Evolutionary conservation across 2,888 invertebrate genomes (phyloP).

Genomic region (Phragmatobia fuliginosa): DNA sequence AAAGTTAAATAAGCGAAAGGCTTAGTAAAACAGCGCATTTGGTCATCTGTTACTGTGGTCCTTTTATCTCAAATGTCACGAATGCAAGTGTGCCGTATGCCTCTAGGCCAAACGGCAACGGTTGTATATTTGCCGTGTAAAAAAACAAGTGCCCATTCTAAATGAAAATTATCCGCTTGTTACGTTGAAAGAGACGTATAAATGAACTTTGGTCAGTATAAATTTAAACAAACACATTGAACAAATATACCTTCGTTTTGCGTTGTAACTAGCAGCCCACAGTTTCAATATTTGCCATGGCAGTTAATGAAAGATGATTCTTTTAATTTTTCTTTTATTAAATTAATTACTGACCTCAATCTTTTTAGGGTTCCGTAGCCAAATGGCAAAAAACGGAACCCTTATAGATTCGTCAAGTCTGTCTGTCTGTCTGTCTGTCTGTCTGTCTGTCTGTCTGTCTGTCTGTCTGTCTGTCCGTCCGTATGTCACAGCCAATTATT

Average conservation of each 20-base stretch:
- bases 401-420: too few species aligned
- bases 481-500: too few species aligned
- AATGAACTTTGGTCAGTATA: not conserved
- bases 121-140: constrained; percentile 9
- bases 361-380: too few species aligned
- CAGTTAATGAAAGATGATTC: not conserved
- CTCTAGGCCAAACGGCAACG: not conserved
- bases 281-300: not conserved
- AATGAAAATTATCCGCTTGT: not conserved
- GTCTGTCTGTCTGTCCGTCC: too few species aligned
- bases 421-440: too few species aligned
- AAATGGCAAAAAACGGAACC: too few species aligned
- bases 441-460: too few species aligned
- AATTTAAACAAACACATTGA: not conserved
- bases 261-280: not conserved
- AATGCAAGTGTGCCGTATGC: constrained; percentile 7
- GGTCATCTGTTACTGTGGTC: constrained; percentile 25
- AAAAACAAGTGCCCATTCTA: not conserved
- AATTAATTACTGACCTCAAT: too few species aligned
- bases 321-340: too few species aligned
- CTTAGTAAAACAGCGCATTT: constrained; percentile 7
- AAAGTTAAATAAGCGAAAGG: constrained; percentile 18
- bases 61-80: constrained; percentile 24
- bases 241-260: not conserved
- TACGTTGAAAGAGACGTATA: not conserved